Conservation (phyloP, 64 coral and sea anemone species). For the Porites lutea region DNA sequence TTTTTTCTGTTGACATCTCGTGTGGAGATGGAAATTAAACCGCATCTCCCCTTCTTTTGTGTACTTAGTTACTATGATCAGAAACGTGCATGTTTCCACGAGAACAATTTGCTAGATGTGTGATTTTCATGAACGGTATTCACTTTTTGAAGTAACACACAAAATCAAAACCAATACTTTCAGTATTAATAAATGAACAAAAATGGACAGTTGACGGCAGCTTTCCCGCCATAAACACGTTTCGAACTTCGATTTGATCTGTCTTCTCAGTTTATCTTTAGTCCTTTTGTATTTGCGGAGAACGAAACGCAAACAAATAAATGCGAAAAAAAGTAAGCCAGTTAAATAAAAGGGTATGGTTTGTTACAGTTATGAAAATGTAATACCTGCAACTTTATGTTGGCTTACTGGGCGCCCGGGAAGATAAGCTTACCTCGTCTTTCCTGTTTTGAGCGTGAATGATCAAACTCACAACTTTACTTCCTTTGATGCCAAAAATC, state of each 20-base stretch:
- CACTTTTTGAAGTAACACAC: neutral
- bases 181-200: neutral
- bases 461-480: neutral
- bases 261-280: neutral
- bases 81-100: neutral
- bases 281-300: neutral
- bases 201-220: neutral
- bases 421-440: neutral
- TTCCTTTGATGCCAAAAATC: conserved; percentile 8
- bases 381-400: conserved; percentile 40
- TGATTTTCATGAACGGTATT: neutral
- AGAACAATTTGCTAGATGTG: neutral
- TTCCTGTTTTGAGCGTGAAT: conserved; percentile 20
- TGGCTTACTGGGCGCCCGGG: neutral
- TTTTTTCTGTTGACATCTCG: neutral
- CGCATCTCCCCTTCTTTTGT: neutral
- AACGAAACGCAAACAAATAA: neutral
- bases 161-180: neutral
- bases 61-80: neutral
- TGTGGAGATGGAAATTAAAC: neutral
- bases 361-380: neutral
- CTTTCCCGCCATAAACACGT: neutral
- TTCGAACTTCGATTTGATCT: neutral
- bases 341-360: neutral
- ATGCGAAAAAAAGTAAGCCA: neutral